Base-by-base conservation (phyloP, 92 coral and sea anemone genomes). In the Zoanthus sociatus region DNA sequence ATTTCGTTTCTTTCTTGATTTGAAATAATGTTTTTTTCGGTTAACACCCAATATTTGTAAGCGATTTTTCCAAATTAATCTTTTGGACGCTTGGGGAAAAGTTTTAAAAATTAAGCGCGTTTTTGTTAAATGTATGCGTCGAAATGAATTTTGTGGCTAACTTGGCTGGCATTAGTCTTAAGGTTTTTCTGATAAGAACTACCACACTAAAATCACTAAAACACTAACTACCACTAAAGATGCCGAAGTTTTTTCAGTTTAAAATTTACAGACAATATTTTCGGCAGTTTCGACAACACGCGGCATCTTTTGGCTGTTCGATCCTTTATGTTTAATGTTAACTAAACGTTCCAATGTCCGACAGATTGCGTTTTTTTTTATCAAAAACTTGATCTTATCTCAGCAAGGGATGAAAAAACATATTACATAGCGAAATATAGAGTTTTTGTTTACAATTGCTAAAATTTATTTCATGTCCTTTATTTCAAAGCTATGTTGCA, bases 21-120 rank as follows among this genome's bases (percentile, higher is more conserved):
- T n/a, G 18, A 45, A 17, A 47, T 68, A 17, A 18, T 44, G 70
- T 47, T 21, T 63, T 63, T 48, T n/a, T 81, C 12, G 1, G 54
- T 46, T 26, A 13, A 81, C 18, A 44, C 32, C 21, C 75, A 81
- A 81, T 64, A 66, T 81, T 70, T 48, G 64, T 18, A 64, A 66
- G 75, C 75, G 60, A 53, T 77, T 81, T 81, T 78, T 42, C 20
- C 55, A 71, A 45, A 66, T 66, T 81, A 81, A 81, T 81, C 75
- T 81, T 55, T 45, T 64, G 85, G 66, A 81, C 5, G 60, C 58
- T 9, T 13, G 32, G 31, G 72, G 58, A 16, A 64, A 81, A 81
- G 20, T 81, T 81, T 81, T 64, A 81, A 81, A 81, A 81, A 64
- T 81, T 81, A 64, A 81, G 85, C 85, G 46, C 85, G 61, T 66